phyloP scores from a whole-genome alignment of 2,888 invertebrate species.

The Ochlodes sylvanus region DNA sequence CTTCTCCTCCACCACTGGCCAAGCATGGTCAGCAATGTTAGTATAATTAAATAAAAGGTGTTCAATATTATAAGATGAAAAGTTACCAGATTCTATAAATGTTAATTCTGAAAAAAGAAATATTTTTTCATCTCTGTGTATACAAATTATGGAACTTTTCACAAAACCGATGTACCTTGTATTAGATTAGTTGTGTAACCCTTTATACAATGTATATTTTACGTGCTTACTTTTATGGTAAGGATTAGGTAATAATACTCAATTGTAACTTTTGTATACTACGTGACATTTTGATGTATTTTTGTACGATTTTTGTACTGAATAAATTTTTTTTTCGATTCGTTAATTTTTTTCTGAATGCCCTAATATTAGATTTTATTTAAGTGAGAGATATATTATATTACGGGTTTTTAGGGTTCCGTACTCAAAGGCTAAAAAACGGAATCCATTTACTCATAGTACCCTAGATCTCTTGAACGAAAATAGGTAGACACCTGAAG shows the following conservation, averaged over 20 bases:
- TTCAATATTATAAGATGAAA: neutral
- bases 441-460: too few relatives aligned
- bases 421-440: too few relatives aligned
- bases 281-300: neutral
- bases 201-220: slow-evolving; percentile 4
- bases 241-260: slow-evolving; percentile 13
- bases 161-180: neutral
- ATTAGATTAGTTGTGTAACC: slow-evolving; percentile 4
- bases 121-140: too few relatives aligned
- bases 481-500: too few relatives aligned
- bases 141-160: neutral
- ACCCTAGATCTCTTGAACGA: too few relatives aligned
- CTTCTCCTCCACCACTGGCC: too few relatives aligned
- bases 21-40: too few relatives aligned
- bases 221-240: slow-evolving; percentile 12
- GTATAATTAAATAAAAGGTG: too few relatives aligned
- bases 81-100: slow-evolving; percentile 5
- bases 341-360: neutral
- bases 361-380: too few relatives aligned
- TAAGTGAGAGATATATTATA: too few relatives aligned
- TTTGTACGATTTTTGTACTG: slow-evolving; percentile 6
- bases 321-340: neutral
- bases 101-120: too few relatives aligned
- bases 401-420: too few relatives aligned
- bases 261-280: neutral